phyloP scores from a whole-genome alignment of 2,113 vertebrate genomes.

The Calidris pugnax region DNA sequence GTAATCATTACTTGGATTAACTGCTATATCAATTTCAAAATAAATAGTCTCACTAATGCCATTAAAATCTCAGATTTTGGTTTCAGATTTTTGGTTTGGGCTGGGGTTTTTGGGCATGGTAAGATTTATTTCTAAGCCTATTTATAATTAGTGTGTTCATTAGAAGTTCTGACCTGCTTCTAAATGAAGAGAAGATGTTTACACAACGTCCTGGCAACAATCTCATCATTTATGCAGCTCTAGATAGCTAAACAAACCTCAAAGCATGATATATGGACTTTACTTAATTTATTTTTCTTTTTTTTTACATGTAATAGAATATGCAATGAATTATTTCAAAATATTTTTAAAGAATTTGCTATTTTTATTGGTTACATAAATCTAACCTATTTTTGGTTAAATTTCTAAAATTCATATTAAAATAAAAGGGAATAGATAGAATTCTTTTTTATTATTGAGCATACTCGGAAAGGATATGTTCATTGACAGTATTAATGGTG shows the following conservation, averaged over 20 bases:
- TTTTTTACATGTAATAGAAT: background rate
- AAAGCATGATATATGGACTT: background rate
- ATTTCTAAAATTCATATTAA: background rate
- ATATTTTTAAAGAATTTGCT: background rate
- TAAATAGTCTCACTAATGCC: background rate
- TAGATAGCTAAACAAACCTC: background rate
- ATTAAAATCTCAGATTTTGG: background rate
- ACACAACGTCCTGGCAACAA: background rate
- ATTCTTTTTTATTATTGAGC: background rate
- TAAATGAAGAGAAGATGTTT: background rate
- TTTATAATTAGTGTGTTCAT: background rate
- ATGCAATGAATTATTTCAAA: background rate
- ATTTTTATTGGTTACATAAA: background rate
- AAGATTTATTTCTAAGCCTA: background rate
- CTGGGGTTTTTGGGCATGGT: accelerated
- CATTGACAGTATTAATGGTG: background rate
- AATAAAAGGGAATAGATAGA: background rate
- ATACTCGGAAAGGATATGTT: background rate
- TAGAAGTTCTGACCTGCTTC: background rate
- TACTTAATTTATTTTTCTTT: background rate
- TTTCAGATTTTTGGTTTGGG: background rate
- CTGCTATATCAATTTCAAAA: background rate
- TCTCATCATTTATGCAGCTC: background rate
- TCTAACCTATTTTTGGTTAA: background rate
- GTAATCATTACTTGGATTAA: background rate